A percentile compares a stretch with the other conserved stretches of the same genome.
phyloP scores from a whole-genome alignment of 2,797 vertebrate genomes.

The Halcyon chelicuti region DNA sequence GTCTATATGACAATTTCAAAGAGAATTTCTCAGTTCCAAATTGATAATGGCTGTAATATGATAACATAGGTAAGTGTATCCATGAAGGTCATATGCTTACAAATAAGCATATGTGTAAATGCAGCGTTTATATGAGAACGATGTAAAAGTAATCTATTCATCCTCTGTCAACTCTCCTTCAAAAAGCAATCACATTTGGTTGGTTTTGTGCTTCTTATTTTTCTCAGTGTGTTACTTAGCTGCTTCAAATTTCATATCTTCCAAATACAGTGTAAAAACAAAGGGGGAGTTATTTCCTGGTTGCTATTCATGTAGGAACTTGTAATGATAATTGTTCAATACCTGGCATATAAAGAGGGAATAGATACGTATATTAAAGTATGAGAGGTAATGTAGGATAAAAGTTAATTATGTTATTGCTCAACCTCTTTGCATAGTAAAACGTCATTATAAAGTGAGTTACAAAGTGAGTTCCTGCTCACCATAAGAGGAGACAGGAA shows the following conservation, averaged over 20 bases:
- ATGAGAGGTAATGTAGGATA: not conserved
- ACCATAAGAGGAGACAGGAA: not conserved
- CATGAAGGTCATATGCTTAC: not conserved
- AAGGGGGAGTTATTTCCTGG: not conserved
- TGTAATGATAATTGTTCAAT: not conserved
- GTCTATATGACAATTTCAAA: not conserved
- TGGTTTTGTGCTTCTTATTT: not conserved
- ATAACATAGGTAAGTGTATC: not conserved
- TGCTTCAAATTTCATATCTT: not conserved
- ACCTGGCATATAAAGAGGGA: not conserved
- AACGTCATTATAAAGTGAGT: constrained; percentile 11
- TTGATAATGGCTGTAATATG: not conserved
- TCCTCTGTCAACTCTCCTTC: not conserved
- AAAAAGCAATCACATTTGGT: not conserved
- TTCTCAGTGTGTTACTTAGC: not conserved
- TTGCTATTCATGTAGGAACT: not conserved
- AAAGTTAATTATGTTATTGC: constrained; percentile 20
- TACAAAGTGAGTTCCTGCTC: constrained; percentile 12
- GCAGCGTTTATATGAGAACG: not conserved
- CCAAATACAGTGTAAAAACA: not conserved
- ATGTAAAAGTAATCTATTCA: not conserved
- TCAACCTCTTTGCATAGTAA: not conserved
- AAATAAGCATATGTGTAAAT: not conserved
- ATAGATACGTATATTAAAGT: not conserved
- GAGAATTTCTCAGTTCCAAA: not conserved